Evolutionary conservation across 2,888 invertebrate species (phyloP).

Genomic region (Folsomia manolachei): DNA sequence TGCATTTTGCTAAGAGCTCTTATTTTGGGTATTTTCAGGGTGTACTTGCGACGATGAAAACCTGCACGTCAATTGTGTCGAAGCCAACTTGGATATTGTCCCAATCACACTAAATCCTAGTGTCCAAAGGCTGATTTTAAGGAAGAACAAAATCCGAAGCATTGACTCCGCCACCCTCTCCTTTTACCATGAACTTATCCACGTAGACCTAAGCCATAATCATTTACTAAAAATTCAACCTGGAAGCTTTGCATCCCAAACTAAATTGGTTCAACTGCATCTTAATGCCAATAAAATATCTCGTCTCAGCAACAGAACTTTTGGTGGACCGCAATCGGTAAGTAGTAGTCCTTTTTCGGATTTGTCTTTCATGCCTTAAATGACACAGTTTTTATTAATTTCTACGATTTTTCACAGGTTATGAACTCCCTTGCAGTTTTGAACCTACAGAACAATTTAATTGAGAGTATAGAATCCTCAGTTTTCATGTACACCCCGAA

Average conservation of each 20-base stretch:
- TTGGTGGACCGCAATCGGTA: conserved; percentile 64
- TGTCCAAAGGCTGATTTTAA: conserved; percentile 77
- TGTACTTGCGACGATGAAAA: conserved; percentile 88
- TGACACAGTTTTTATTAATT: too few relatives aligned
- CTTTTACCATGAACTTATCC: conserved; percentile 81
- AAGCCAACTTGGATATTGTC: conserved; percentile 80
- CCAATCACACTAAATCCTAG: conserved; percentile 89
- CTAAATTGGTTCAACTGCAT: conserved; percentile 76
- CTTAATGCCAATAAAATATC: conserved; percentile 82
- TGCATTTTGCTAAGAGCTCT: too few relatives aligned
- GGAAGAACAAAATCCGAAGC: conserved; percentile 78
- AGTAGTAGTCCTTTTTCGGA: too few relatives aligned
- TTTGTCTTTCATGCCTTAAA: too few relatives aligned
- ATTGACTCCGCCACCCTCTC: conserved; percentile 75
- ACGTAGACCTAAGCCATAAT: conserved; percentile 79
- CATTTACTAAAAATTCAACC: conserved; percentile 74
- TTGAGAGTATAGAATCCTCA: conserved; percentile 72
- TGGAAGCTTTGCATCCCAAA: conserved; percentile 75
- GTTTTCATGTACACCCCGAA: conserved; percentile 71
- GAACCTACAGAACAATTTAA: conserved; percentile 75
- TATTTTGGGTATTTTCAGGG: too few relatives aligned
- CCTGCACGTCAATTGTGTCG: conserved; percentile 78
- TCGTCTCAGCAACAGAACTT: conserved; percentile 73
- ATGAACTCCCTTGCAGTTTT: conserved; percentile 73
- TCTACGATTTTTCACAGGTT: too few relatives aligned